phyloP scores from a whole-genome alignment of 2,113 vertebrate genomes.

The Phrynosoma platyrhinos region DNA sequence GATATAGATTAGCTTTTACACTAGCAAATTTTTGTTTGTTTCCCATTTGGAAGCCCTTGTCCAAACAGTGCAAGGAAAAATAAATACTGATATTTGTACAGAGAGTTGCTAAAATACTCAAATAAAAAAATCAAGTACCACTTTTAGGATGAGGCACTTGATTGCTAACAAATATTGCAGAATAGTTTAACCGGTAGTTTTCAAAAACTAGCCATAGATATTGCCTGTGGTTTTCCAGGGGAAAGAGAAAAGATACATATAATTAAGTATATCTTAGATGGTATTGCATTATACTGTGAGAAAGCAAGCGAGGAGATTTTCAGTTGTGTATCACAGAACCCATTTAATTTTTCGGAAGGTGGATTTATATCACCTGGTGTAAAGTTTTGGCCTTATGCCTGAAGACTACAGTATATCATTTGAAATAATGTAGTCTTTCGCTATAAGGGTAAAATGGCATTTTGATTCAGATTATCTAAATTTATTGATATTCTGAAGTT shows the following conservation, averaged over 20 bases:
- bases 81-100: background rate
- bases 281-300: background rate
- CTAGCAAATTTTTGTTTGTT: background rate
- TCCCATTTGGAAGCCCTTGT: background rate
- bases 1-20: conserved; percentile 15
- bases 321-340: background rate
- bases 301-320: background rate
- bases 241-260: background rate
- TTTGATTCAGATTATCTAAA: conserved; percentile 6
- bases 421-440: background rate
- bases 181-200: background rate
- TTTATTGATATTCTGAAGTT: conserved; percentile 10
- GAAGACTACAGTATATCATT: background rate
- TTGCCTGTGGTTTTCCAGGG: background rate
- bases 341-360: conserved; percentile 1
- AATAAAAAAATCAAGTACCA: background rate
- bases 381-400: background rate
- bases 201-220: background rate
- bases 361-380: background rate
- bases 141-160: background rate
- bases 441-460: background rate
- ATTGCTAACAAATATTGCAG: background rate
- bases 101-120: background rate
- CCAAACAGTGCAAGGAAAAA: background rate
- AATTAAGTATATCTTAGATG: background rate